Conservation (phyloP, 2,888 invertebrate species). For the Fragum whitleyi region DNA sequence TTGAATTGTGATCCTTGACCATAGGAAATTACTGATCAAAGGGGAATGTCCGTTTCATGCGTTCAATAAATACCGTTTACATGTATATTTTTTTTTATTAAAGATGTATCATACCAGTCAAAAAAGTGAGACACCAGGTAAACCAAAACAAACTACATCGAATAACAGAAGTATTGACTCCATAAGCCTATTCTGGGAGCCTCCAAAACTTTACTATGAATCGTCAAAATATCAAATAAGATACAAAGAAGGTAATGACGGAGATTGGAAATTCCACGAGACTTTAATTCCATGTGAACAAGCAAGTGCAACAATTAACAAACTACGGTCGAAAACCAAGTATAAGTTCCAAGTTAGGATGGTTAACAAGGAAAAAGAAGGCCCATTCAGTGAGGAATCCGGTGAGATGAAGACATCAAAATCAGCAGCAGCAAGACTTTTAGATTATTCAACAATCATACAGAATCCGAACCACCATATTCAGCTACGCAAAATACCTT, state of each 20-base stretch:
- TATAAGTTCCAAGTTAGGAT: slow-evolving; percentile 27
- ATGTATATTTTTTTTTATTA: too few species aligned
- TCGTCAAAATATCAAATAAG: slow-evolving; percentile 12
- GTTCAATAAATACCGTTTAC: too few species aligned
- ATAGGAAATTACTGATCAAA: too few species aligned
- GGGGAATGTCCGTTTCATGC: too few species aligned
- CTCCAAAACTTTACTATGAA: not conserved
- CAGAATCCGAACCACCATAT: not conserved
- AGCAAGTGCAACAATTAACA: not conserved
- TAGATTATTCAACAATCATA: not conserved
- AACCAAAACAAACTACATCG: not conserved
- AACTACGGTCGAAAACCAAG: not conserved
- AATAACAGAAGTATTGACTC: slow-evolving; percentile 3
- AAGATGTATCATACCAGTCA: too few species aligned
- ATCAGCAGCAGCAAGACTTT: slow-evolving; percentile 15
- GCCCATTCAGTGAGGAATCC: slow-evolving; percentile 12
- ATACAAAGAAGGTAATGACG: not conserved
- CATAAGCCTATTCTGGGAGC: not conserved
- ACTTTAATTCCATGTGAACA: not conserved
- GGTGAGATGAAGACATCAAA: not conserved
- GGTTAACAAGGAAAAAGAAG: slow-evolving; percentile 21
- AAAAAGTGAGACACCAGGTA: slow-evolving; percentile 3
- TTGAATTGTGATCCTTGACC: too few species aligned
- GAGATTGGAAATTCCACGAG: slow-evolving; percentile 8
- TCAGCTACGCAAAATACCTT: not conserved